Base-by-base conservation (phyloP, 2,888 invertebrate genomes). In the Andrena bucephala region DNA sequence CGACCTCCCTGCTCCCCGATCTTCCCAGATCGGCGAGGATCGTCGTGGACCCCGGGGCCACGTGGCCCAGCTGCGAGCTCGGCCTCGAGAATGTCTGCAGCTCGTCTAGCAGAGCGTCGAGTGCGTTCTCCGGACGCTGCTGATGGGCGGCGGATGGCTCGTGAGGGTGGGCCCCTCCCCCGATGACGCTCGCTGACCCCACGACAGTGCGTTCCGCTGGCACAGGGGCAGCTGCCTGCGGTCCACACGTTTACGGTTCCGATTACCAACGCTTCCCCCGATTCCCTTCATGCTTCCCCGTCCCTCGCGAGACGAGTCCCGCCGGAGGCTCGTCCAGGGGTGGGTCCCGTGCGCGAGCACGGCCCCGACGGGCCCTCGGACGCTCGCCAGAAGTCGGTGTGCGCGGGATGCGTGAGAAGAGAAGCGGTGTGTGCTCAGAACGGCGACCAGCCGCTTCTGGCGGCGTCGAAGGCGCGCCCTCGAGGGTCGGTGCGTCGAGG, bases 91-190 rank as follows among this genome's bases (percentile, higher is more conserved):
- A 98, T 48, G 98, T 98, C 94, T 98, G 98, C 87, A 98, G 95
- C 94, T 98, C 98, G 94, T 98, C 98, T 97, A 98, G 95, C 97
- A 98, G 95, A 96, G 98, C 98, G 96, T 98, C 98, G 97, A 98
- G 98, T 96, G 98, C 98, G 97, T 98, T 98, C 96, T 98, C 98
- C 96, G 97, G 95, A 95, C 97, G 96, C 95, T 95, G 95, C 94
- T 95, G 93, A 95, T 95, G 94, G 94, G 94, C 79, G 95, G 94
- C 76, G 95, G 93, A 83, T 93, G 93, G 87, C 95, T 95, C 95
- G 95, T 95, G 90, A 95, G 94, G 87, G 95, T 95, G 94, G 95
- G 95, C 87, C 95, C 95, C 94, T 95, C 94, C 95, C 95, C 95
- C 95, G 95, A 95, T 88, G 95, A 95, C 91, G 95, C 95, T 92